Percentiles rank a stretch among this genome's conserved stretches.
Conservation (phyloP, 2,113 vertebrate genomes). For the Cromileptes altivelis region DNA sequence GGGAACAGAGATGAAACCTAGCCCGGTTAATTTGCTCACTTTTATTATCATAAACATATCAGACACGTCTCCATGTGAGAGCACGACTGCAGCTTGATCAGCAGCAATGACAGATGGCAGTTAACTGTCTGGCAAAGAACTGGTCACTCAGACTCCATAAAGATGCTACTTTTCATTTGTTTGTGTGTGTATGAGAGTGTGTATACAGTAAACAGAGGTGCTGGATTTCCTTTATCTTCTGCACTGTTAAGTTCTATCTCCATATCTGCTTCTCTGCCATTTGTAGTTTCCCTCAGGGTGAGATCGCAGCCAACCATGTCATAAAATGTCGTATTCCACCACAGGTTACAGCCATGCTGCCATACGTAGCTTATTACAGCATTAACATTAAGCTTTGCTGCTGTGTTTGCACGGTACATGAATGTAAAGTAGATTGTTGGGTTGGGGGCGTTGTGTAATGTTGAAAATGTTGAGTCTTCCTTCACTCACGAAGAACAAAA, state of each 20-base stretch:
- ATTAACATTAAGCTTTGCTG: slow-evolving; percentile 31
- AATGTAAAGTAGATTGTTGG: slow-evolving; percentile 8
- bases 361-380: slow-evolving; percentile 21
- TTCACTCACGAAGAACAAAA: background rate
- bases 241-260: background rate
- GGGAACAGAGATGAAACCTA: slow-evolving; percentile 21
- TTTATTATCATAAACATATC: slow-evolving; percentile 14
- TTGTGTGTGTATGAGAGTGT: slow-evolving; percentile 20
- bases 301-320: slow-evolving; percentile 4
- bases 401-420: background rate
- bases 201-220: background rate
- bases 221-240: slow-evolving; percentile 23
- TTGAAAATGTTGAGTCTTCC: background rate
- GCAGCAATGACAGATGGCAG: slow-evolving; percentile 46
- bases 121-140: slow-evolving; percentile 30
- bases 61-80: slow-evolving; percentile 1
- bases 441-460: background rate
- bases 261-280: slow-evolving; percentile 19
- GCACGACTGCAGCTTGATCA: slow-evolving; percentile 2
- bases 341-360: slow-evolving; percentile 18
- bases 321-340: slow-evolving; percentile 37
- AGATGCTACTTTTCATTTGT: slow-evolving; percentile 36
- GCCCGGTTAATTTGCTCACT: slow-evolving; percentile 21
- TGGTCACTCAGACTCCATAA: slow-evolving; percentile 33
- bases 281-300: slow-evolving; percentile 21